phyloP scores from a whole-genome alignment of 2,113 vertebrate genomes.

The Dendropsophus ebraccatus region DNA sequence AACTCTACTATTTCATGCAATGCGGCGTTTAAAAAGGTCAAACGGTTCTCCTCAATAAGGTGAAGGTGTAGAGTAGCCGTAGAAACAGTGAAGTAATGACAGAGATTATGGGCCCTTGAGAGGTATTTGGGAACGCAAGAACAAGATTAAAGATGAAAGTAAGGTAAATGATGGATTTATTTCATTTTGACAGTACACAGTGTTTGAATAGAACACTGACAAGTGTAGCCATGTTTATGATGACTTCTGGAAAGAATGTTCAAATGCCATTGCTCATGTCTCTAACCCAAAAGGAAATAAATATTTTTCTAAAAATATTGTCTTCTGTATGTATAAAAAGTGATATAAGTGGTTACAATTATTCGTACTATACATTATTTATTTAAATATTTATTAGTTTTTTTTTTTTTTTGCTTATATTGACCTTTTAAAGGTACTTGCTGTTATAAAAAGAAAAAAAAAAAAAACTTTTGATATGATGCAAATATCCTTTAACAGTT shows the following conservation, averaged over 20 bases:
- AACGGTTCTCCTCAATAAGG: constrained; percentile 6
- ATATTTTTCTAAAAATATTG: too few species aligned
- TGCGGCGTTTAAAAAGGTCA: constrained; percentile 17
- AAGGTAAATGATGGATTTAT: background rate
- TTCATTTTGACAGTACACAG: background rate
- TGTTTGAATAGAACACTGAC: background rate
- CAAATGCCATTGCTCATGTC: background rate
- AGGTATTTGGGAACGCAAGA: background rate
- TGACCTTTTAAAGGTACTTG: too few species aligned
- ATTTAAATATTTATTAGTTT: too few species aligned
- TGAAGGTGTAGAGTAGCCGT: background rate
- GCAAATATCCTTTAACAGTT: too few species aligned
- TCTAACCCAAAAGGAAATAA: too few species aligned
- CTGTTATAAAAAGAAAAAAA: too few species aligned
- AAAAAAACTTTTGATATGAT: too few species aligned
- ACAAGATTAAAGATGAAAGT: constrained; percentile 1
- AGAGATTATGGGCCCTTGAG: background rate
- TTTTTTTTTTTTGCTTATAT: too few species aligned
- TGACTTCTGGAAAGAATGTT: background rate
- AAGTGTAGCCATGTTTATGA: background rate
- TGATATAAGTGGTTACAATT: too few species aligned
- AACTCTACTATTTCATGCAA: constrained; percentile 16
- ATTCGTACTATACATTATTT: too few species aligned
- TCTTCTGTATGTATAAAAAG: too few species aligned
- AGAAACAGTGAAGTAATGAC: constrained; percentile 1